phyloP scores from a whole-genome alignment of 1,140 invertebrate genomes.

The Neodiprion virginianus region DNA sequence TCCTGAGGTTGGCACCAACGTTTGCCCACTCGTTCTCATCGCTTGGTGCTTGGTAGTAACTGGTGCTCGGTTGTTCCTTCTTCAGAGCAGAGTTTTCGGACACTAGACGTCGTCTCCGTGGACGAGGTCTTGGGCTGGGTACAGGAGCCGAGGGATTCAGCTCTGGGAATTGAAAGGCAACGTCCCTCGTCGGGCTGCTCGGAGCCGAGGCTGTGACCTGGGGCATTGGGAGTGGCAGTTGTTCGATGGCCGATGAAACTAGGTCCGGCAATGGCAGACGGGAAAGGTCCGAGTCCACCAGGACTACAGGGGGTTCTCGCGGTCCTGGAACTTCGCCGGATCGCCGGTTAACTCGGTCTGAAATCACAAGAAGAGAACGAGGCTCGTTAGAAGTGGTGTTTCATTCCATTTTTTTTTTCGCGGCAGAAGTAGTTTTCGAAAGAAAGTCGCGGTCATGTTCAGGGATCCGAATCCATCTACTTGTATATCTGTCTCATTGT shows the following conservation, averaged over 20 bases:
- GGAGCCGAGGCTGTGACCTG: slow-evolving; percentile 58
- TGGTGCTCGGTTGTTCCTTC: slow-evolving; percentile 30
- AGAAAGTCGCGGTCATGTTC: too few relatives aligned
- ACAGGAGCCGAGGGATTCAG: slow-evolving; percentile 44
- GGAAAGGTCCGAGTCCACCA: slow-evolving; percentile 54
- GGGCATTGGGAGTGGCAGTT: slow-evolving; percentile 50
- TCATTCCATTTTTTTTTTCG: too few relatives aligned
- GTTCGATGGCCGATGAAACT: slow-evolving; percentile 54
- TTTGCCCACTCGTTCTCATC: slow-evolving; percentile 54
- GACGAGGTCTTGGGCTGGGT: slow-evolving; percentile 57
- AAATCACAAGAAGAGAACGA: not conserved
- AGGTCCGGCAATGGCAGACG: slow-evolving; percentile 53
- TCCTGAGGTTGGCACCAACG: slow-evolving; percentile 57
- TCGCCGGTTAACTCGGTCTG: slow-evolving; percentile 55
- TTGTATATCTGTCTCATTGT: too few relatives aligned
- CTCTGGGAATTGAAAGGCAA: slow-evolving; percentile 60
- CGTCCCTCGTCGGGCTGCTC: slow-evolving; percentile 57
- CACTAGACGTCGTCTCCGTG: slow-evolving; percentile 53
- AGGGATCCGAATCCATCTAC: too few relatives aligned
- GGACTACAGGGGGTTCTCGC: slow-evolving; percentile 49
- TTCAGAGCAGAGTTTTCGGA: slow-evolving; percentile 49
- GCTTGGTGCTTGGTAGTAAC: slow-evolving; percentile 38
- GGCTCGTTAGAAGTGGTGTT: too few relatives aligned
- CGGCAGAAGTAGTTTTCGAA: too few relatives aligned
- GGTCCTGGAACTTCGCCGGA: slow-evolving; percentile 35